Evolutionary conservation across 2,113 vertebrate genomes (phyloP).

Genomic region (Gopherus evgoodei): DNA sequence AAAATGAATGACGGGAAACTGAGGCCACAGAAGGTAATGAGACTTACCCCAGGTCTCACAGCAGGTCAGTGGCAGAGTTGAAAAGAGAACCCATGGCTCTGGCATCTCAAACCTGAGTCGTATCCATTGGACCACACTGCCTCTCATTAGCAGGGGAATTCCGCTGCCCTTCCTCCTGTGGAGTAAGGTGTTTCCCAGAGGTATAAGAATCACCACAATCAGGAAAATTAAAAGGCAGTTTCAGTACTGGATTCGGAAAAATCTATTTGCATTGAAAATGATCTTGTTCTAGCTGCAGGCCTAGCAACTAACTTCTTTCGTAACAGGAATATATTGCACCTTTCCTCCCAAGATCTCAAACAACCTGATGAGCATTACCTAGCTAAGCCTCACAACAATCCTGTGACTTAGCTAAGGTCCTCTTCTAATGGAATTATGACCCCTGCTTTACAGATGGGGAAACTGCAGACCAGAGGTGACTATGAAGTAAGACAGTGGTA

Average conservation of each 20-base stretch:
- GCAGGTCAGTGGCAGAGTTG: neutral
- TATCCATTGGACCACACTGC: neutral
- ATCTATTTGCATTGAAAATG: neutral
- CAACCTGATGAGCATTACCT: neutral
- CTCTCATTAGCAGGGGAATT: neutral
- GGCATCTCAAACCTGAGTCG: neutral
- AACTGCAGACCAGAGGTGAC: neutral
- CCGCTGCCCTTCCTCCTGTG: neutral
- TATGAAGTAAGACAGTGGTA: neutral
- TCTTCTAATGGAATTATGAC: neutral
- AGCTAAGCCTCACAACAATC: neutral
- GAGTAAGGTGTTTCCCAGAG: neutral
- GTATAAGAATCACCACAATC: neutral
- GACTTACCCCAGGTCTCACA: neutral
- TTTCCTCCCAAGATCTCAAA: neutral
- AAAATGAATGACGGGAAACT: neutral
- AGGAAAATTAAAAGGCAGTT: slow-evolving; percentile 1
- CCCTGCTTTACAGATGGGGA: neutral
- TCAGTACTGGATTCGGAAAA: neutral
- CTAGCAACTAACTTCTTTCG: neutral
- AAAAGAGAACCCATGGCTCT: neutral
- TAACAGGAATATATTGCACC: too few relatives aligned
- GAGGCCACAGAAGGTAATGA: neutral
- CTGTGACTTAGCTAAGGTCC: neutral
- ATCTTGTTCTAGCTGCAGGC: neutral